A percentile compares a stretch with the other conserved stretches of the same genome.
Conservation (phyloP, 2,888 invertebrate species). For the Hypomecis punctinalis region DNA sequence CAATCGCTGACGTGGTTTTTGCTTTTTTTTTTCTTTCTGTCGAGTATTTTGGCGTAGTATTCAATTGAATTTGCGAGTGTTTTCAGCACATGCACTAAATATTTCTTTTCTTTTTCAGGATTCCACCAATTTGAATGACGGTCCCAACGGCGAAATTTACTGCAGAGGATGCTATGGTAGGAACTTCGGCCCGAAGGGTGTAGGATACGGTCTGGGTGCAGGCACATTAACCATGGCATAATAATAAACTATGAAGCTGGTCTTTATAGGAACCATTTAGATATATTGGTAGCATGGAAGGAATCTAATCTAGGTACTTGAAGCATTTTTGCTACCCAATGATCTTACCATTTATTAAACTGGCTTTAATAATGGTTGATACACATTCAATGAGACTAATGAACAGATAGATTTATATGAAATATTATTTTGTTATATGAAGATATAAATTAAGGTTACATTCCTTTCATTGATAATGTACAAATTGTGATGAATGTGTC, state of each 20-base stretch:
- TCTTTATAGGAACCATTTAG: constrained; percentile 71
- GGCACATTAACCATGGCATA: constrained; percentile 96
- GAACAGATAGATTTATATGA: constrained; percentile 59
- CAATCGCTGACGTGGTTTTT: constrained; percentile 16
- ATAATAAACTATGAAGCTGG: constrained; percentile 75
- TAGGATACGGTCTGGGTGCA: constrained; percentile 96
- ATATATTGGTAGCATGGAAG: constrained; percentile 74
- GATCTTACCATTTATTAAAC: constrained; percentile 83
- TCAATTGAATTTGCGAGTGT: no score
- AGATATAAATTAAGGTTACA: constrained; percentile 85
- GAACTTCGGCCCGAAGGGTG: constrained; percentile 94
- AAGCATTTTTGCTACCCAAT: constrained; percentile 65
- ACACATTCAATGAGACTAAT: constrained; percentile 76
- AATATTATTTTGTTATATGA: constrained; percentile 80
- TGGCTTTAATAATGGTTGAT: constrained; percentile 85
- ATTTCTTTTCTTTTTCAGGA: constrained; percentile 81
- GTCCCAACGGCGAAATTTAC: constrained; percentile 96
- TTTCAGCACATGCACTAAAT: neutral
- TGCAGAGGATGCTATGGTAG: constrained; percentile 95
- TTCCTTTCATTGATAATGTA: constrained; percentile 81
- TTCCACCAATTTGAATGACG: constrained; percentile 95
- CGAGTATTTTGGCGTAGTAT: no score
- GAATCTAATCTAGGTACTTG: constrained; percentile 68
- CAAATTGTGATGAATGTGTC: constrained; percentile 82
- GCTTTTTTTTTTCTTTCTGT: neutral